Evolutionary conservation across 2,888 invertebrate genomes (phyloP).

Genomic region (Heterodera filipjevi): DNA sequence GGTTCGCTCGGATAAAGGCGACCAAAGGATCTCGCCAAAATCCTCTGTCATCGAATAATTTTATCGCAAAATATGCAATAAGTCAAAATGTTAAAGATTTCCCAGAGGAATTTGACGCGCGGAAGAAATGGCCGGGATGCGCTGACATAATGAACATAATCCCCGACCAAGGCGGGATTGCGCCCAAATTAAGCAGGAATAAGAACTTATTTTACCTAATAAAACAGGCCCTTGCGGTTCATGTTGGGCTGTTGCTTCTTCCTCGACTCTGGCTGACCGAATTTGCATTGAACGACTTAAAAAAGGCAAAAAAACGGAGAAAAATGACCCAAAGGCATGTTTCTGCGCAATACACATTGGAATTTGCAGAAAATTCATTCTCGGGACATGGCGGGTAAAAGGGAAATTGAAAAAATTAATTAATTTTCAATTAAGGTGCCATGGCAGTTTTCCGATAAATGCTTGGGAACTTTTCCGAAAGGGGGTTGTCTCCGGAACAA

Average conservation of each 20-base stretch:
- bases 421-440: not conserved
- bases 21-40: no score
- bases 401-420: not conserved
- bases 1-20: no score
- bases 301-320: not conserved
- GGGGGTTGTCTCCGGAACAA: not conserved
- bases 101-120: constrained; percentile 18
- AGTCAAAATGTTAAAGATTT: not conserved
- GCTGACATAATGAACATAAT: constrained; percentile 4
- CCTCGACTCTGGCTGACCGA: not conserved
- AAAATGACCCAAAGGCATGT: not conserved
- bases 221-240: not conserved
- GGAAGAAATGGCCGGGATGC: constrained; percentile 20
- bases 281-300: not conserved
- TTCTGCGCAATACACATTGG: not conserved
- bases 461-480: not conserved
- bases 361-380: no score
- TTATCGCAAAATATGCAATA: no score
- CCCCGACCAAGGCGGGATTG: constrained; percentile 1
- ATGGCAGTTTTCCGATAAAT: not conserved
- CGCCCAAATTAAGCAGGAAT: not conserved
- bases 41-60: no score
- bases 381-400: not conserved
- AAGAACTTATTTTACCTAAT: not conserved
- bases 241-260: not conserved